Percentiles rank a stretch among this genome's conserved stretches.
Conservation (phyloP, 2,888 invertebrate genomes). For the Cataglyphis albicans region DNA sequence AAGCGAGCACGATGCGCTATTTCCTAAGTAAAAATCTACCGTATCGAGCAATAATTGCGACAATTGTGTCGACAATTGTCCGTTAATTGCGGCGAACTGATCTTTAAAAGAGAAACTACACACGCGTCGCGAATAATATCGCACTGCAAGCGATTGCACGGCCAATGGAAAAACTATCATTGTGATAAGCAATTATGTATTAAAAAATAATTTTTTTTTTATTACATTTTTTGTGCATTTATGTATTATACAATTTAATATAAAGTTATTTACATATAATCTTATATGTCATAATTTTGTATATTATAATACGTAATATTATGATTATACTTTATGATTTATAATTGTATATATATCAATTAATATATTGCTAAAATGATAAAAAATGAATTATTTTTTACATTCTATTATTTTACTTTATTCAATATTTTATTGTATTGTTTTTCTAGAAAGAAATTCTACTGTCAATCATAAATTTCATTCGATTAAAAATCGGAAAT, state of each 20-base stretch:
- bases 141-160: no score
- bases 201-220: background rate
- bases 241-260: background rate
- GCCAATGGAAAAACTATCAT: background rate
- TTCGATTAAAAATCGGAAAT: conserved; percentile 19
- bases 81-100: conserved; percentile 42
- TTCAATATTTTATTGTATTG: background rate
- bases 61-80: conserved; percentile 37
- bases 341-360: background rate
- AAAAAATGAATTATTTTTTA: background rate
- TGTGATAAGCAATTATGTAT: background rate
- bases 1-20: background rate
- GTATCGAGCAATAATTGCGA: conserved; percentile 38
- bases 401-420: background rate
- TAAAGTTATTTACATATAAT: conserved; percentile 8
- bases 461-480: background rate
- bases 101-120: conserved; percentile 15
- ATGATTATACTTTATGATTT: background rate
- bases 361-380: background rate
- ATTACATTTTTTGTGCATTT: background rate
- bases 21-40: conserved; percentile 43
- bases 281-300: background rate
- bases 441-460: background rate
- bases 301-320: background rate
- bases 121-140: background rate